These are phyloP conservation scores for Ethmia dodecea DNA, from an alignment of 2,888 invertebrate species.

Conservation along the genomic window DNA sequence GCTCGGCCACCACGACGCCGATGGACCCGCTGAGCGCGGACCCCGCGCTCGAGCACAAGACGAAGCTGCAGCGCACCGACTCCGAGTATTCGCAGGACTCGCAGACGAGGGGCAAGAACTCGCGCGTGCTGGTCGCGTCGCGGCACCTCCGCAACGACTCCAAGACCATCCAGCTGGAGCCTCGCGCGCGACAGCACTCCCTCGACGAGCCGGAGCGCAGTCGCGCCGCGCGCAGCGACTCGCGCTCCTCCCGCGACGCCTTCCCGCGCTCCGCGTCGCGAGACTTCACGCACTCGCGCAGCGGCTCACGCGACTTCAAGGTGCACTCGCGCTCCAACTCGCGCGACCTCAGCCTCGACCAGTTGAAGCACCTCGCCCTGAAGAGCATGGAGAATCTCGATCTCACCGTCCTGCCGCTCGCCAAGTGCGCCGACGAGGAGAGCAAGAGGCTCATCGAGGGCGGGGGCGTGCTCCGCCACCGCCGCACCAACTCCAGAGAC, in stretches of 20 bases:
- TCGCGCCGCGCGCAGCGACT: conserved; percentile 34
- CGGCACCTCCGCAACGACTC: conserved; percentile 79
- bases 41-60: conserved; percentile 20
- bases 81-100: conserved; percentile 62
- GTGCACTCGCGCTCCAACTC: conserved; percentile 74
- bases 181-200: conserved; percentile 67
- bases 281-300: conserved; percentile 37
- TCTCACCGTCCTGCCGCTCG: conserved; percentile 53
- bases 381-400: conserved; percentile 69
- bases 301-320: conserved; percentile 42
- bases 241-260: conserved; percentile 42
- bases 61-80: conserved; percentile 55
- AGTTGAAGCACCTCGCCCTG: conserved; percentile 62
- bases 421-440: conserved; percentile 60
- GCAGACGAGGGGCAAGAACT: conserved; percentile 37
- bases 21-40: conserved; percentile 32
- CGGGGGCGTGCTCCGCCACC: conserved; percentile 71
- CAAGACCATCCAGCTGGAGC: conserved; percentile 80
- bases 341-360: conserved; percentile 66
- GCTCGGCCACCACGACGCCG: conserved; percentile 58
- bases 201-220: conserved; percentile 40
- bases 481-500: conserved; percentile 79
- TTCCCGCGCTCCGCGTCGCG: conserved; percentile 38
- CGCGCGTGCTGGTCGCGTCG: conserved; percentile 70
- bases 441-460: conserved; percentile 64